Percentiles rank a stretch among this genome's conserved stretches.
Conservation (phyloP, 2,113 vertebrate genomes). For the Sciurus niger region DNA sequence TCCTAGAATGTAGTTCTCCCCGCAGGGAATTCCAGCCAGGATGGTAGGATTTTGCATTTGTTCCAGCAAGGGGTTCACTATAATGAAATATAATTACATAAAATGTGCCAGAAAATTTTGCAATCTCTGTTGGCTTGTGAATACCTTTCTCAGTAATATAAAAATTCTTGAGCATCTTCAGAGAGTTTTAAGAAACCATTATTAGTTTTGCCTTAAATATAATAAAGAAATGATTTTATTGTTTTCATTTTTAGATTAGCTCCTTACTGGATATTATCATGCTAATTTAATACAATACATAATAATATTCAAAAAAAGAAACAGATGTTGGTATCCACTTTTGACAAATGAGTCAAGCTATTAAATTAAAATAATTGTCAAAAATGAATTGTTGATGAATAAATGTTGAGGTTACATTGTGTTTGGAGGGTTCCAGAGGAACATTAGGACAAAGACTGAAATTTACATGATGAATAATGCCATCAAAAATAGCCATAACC, state of each 20-base stretch:
- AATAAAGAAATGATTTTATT: not conserved
- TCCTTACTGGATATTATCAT: not conserved
- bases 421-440: not conserved
- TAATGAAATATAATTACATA: not conserved
- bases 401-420: constrained; percentile 13
- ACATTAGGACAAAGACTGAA: not conserved
- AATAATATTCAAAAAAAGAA: constrained; percentile 26
- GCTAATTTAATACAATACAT: not conserved
- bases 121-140: not conserved
- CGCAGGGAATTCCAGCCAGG: not conserved
- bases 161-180: not conserved
- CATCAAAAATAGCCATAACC: not conserved
- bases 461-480: not conserved
- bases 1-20: not conserved
- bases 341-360: constrained; percentile 35
- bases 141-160: not conserved
- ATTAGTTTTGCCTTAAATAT: not conserved
- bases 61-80: not conserved
- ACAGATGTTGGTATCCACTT: not conserved
- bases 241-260: constrained; percentile 38
- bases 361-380: constrained; percentile 44
- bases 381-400: constrained; percentile 35
- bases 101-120: not conserved
- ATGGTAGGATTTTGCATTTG: not conserved
- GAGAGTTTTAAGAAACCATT: not conserved